Base-by-base conservation (phyloP, 2,888 invertebrate species). In the Crossocerus cetratus region DNA sequence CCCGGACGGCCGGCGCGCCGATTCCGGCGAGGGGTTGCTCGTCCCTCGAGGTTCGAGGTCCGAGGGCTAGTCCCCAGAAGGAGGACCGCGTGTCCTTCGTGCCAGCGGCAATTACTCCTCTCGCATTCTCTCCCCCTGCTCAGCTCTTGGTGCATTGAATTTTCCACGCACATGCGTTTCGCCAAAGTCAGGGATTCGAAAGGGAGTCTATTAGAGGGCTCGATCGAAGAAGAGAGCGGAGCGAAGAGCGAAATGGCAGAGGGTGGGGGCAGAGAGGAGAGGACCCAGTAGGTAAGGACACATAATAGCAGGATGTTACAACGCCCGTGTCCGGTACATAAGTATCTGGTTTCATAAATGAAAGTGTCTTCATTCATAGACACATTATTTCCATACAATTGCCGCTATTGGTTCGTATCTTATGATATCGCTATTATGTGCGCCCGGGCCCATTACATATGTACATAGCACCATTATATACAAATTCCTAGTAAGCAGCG, bases 361-460 rank as follows among this genome's bases (percentile, higher is more conserved):
- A 89, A 88, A 89, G 88, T 89, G 88, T 89, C 89, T 89, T 89
- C 88, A 89, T 89, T 88, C 88, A 88, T 88, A 88, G 88, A 89
- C 86, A 88, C 85, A 87, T 88, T 32, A 89, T 89, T 89, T 89
- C 89, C 89, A 89, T 89, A 89, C 89, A 89, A 89, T 89, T 87
- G 89, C 86, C 77, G 84, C 87, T 88, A 88, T 88, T 88, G 87
- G 87, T 85, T 86, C 84, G 85, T 87, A 87, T 86, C 86, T 87
- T 85, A 85, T 83, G 84, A 86, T 88, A 88, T 86, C 86, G 85
- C 84, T 83, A 86, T 86, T 85, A 88, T 87, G 82, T 85, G 83
- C 82, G 78, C 81, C 69, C 80, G 67, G 77, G 65, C 71, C 75
- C 84, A 83, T 86, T 86, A 84, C 86, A 87, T 86, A 86, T 86